Evolutionary conservation across 2,888 invertebrate species (phyloP), one percentile per base, ranked within the genome.

Genomic region (Protodeltote pygarga): DNA sequence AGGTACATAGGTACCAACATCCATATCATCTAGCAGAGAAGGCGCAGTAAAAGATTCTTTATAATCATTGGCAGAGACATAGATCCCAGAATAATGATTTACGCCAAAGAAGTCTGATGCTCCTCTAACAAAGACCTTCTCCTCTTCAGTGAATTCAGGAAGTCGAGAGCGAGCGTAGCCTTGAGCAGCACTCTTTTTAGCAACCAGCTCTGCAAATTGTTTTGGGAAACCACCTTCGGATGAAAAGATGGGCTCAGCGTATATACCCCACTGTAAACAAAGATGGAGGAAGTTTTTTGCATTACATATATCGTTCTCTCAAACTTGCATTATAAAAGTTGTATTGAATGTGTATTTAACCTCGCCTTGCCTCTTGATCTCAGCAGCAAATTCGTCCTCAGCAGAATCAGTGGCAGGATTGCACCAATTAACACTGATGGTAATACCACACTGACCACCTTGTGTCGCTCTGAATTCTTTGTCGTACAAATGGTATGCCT

Each of bases 61-160:
- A 1, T 58, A 9, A 0, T 63, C 23, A 1, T 58, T 35, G 1
- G 81, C 80, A 0, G 82, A 80, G 5, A 82, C 41, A 2, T 77
- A 19, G 0, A 1, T 65, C 0, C 92, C 78, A 0, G 94, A 93
- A 73, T 96, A 97, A 47, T 95, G 93, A 70, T 96, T 96, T 2
- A 96, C 84, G 0, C 95, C 88, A 10, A 88, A 80, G 70, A 89
- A 91, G 51, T 90, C 90, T 0, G 68, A 57, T 0, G 83, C 11
- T 1, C 90, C 90, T 35, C 67, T 76, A 0, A 79, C 76, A 1
- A 79, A 77, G 0, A 54, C 57, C 5, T 63, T 73, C 74, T 93
- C 92, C 33, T 87, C 81, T 8, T 77, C 69, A 0, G 87, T 85
- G 61, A 93, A 92, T n/a, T 69, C 65, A 0, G 93, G 93, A 29